These are phyloP conservation scores for Omphaloscelis lunosa DNA, from an alignment of 2,888 invertebrate genomes.

Conservation along the genomic window DNA sequence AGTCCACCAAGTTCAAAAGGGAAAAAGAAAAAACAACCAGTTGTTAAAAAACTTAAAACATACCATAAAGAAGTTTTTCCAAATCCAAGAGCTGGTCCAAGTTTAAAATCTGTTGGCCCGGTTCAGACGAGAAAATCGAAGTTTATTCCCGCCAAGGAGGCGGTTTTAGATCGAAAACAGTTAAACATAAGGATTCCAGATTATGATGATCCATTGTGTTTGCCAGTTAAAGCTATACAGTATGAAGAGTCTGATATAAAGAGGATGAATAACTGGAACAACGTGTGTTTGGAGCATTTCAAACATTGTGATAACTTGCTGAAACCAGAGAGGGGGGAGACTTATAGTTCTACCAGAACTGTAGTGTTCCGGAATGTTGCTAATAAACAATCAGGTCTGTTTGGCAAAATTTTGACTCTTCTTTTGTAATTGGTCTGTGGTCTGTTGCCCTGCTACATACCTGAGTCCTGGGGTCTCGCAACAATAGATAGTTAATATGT, in stretches of 20 bases:
- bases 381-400: conserved; percentile 79
- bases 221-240: conserved; percentile 81
- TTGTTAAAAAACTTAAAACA: conserved; percentile 55
- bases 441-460: not conserved
- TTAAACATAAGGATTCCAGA: conserved; percentile 82
- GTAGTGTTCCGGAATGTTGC: conserved; percentile 80
- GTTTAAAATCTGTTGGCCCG: not conserved
- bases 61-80: conserved; percentile 55
- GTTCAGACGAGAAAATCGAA: conserved; percentile 35
- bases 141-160: conserved; percentile 46
- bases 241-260: conserved; percentile 73
- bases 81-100: conserved; percentile 39
- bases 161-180: conserved; percentile 68
- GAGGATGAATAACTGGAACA: conserved; percentile 83
- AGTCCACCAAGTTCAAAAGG: conserved; percentile 66
- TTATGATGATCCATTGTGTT: conserved; percentile 84
- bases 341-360: conserved; percentile 77
- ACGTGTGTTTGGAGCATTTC: conserved; percentile 82
- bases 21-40: conserved; percentile 58
- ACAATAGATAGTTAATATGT: not conserved
- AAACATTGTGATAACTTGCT: conserved; percentile 75
- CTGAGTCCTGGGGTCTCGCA: not conserved
- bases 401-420: not conserved
- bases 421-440: not conserved
- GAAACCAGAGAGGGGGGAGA: conserved; percentile 75